phyloP scores from a whole-genome alignment of 2,113 vertebrate genomes.

The Gnathonemus echidnorhynchus region DNA sequence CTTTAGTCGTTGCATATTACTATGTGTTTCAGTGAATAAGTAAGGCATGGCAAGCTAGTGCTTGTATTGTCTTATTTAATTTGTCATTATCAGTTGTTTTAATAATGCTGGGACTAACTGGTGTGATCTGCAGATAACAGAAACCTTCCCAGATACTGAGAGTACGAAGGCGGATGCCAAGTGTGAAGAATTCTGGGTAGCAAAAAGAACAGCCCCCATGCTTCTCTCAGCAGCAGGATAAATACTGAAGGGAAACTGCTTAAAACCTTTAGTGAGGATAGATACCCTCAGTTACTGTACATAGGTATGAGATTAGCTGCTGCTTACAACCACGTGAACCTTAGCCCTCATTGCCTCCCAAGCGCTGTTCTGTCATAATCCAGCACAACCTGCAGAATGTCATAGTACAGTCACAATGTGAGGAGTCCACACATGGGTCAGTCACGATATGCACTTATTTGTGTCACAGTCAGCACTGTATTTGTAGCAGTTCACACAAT shows the following conservation, averaged over 20 bases:
- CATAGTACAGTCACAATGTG: neutral
- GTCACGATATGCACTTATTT: neutral
- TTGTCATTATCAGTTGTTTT: neutral
- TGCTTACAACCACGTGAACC: neutral
- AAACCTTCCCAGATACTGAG: neutral
- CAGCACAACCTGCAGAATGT: neutral
- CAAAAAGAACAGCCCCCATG: neutral
- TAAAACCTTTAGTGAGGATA: neutral
- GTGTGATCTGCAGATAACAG: neutral
- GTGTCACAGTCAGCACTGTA: neutral
- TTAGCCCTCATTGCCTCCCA: neutral
- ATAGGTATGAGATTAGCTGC: neutral
- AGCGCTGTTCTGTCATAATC: neutral
- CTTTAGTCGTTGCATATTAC: neutral
- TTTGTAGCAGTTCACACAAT: neutral
- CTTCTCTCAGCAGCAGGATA: neutral
- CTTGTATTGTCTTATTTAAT: neutral
- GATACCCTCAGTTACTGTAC: neutral
- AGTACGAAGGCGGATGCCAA: neutral
- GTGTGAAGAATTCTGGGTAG: neutral
- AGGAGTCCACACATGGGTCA: neutral
- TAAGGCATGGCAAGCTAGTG: neutral
- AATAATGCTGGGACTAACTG: neutral
- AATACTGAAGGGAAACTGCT: neutral
- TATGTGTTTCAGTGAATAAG: neutral